phyloP scores from a whole-genome alignment of 2,797 vertebrate genomes.

The Arrhamphus sclerolepis region DNA sequence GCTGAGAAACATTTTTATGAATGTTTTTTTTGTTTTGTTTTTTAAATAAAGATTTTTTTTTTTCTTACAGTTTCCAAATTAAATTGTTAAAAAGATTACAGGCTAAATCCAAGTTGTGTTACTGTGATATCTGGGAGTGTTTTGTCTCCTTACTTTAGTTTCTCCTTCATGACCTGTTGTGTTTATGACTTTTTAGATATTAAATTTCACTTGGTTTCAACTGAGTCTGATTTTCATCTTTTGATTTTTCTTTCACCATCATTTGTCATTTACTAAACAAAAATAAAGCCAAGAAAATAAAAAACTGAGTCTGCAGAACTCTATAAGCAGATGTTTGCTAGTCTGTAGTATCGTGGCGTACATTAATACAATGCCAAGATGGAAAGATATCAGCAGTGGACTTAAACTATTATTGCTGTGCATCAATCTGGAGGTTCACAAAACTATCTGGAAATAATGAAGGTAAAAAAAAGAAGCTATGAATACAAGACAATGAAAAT shows the following conservation, averaged over 20 bases:
- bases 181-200: slow-evolving; percentile 43
- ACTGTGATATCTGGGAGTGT: slow-evolving; percentile 34
- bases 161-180: slow-evolving; percentile 30
- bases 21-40: too few species aligned
- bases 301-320: too few species aligned
- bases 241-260: not conserved
- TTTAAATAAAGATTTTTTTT: not conserved
- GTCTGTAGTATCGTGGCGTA: too few species aligned
- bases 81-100: not conserved
- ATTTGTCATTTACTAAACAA: too few species aligned
- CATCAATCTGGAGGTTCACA: too few species aligned
- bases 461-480: too few species aligned
- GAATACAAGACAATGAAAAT: not conserved
- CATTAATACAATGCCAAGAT: too few species aligned
- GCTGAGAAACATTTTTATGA: not conserved
- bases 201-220: slow-evolving; percentile 53
- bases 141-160: slow-evolving; percentile 28
- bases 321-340: too few species aligned
- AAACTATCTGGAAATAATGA: too few species aligned
- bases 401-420: too few species aligned
- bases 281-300: not conserved
- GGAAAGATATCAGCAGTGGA: too few species aligned
- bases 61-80: not conserved
- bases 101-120: slow-evolving; percentile 21
- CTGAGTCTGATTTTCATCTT: slow-evolving; percentile 1